These are phyloP conservation scores for Hetaerina titia DNA, from an alignment of 2,888 invertebrate species.

Conservation along the genomic window DNA sequence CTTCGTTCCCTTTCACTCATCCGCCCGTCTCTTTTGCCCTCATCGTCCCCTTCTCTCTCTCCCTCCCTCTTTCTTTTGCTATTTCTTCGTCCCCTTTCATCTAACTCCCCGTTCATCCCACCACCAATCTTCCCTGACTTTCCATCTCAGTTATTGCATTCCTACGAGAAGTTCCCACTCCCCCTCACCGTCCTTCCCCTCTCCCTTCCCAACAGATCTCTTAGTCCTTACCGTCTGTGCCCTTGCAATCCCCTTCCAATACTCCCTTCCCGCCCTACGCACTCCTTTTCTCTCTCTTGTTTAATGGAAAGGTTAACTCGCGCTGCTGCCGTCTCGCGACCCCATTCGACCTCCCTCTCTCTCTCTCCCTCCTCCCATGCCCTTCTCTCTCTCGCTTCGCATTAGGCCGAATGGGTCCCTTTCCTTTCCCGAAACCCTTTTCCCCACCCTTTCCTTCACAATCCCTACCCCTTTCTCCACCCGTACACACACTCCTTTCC, in stretches of 20 bases:
- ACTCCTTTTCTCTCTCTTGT: neutral
- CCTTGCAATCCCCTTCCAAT: neutral
- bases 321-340: slow-evolving; percentile 10
- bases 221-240: too few species aligned
- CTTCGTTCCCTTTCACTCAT: slow-evolving; percentile 25
- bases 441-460: neutral
- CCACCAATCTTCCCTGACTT: neutral
- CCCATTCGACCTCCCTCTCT: neutral
- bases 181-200: neutral
- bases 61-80: neutral
- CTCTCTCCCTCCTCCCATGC: neutral
- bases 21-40: neutral
- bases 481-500: neutral
- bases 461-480: neutral
- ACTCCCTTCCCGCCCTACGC: neutral
- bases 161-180: neutral
- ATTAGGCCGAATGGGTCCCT: neutral
- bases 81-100: neutral
- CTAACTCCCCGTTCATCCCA: neutral
- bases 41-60: neutral
- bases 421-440: neutral
- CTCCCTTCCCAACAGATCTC: too few species aligned
- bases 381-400: neutral
- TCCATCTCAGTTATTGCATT: slow-evolving; percentile 59
- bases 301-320: slow-evolving; percentile 45